Percentiles rank a stretch among this genome's conserved stretches.
Conservation (phyloP, 2,797 vertebrate species). For the Lepilemur ruficaudatus region DNA sequence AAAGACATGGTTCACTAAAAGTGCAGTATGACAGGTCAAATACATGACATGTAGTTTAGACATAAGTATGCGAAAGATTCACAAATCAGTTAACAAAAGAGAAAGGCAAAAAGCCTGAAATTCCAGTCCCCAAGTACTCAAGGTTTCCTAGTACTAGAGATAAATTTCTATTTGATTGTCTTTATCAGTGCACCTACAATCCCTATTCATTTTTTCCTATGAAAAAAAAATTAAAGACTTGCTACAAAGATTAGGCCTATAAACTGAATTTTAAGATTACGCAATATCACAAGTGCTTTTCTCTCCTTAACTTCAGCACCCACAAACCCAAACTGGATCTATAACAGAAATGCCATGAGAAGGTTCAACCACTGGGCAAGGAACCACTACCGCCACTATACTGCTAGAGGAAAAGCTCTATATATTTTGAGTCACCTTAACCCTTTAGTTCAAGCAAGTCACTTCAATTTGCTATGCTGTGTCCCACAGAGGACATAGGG, state of each 20-base stretch:
- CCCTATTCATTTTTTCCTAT: neutral
- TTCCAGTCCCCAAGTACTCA: neutral
- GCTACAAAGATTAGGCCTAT: conserved; percentile 12
- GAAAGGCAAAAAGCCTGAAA: conserved; percentile 37
- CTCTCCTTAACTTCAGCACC: conserved; percentile 53
- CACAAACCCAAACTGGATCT: conserved; percentile 49
- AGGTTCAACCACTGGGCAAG: neutral
- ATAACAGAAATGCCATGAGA: conserved; percentile 20
- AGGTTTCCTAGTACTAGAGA: neutral
- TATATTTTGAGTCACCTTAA: neutral
- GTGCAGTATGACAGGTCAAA: neutral
- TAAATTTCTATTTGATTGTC: neutral
- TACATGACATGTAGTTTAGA: neutral
- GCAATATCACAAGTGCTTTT: conserved; percentile 22
- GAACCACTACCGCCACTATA: neutral
- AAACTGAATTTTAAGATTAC: conserved; percentile 17
- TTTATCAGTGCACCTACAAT: neutral
- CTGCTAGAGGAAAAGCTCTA: neutral
- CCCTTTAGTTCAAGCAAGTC: neutral
- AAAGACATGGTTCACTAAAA: neutral
- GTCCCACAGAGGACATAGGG: neutral
- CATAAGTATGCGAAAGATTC: conserved; percentile 19
- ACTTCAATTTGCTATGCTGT: neutral
- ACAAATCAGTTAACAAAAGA: neutral
- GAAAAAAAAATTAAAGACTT: conserved; percentile 50